Percentiles rank a stretch among this genome's conserved stretches.
phyloP scores from a whole-genome alignment of 2,888 invertebrate species.

The Elysia crispata region DNA sequence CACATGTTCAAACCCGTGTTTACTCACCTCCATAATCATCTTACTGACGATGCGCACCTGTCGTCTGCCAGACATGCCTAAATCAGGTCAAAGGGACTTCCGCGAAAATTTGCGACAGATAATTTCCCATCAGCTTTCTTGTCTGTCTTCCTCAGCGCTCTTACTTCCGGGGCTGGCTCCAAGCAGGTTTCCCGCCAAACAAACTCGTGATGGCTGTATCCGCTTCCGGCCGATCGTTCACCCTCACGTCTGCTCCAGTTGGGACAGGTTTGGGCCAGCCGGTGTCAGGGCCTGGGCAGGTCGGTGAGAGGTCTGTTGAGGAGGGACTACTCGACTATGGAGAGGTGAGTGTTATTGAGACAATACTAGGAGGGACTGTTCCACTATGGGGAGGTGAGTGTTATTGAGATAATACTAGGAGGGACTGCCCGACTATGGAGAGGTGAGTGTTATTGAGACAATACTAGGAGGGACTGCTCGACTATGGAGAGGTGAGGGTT shows the following conservation, averaged over 20 bases:
- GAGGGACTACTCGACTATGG: slow-evolving; percentile 46
- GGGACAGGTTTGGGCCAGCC: slow-evolving; percentile 76
- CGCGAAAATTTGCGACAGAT: too few relatives aligned
- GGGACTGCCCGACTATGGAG: not conserved
- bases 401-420: slow-evolving; percentile 3
- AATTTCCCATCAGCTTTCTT: too few relatives aligned
- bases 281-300: slow-evolving; percentile 33
- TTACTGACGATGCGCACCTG: too few relatives aligned
- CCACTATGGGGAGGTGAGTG: not conserved
- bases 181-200: slow-evolving; percentile 83
- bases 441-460: not conserved
- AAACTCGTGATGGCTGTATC: slow-evolving; percentile 85
- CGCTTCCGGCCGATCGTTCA: slow-evolving; percentile 84
- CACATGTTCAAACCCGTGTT: too few relatives aligned
- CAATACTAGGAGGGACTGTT: not conserved
- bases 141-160: slow-evolving; percentile 44
- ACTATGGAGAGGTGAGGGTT: slow-evolving; percentile 46
- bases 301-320: slow-evolving; percentile 27
- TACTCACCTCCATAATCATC: too few relatives aligned
- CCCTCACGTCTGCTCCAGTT: slow-evolving; percentile 82
- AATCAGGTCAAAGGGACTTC: too few relatives aligned
- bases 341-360: slow-evolving; percentile 36
- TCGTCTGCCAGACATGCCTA: too few relatives aligned
- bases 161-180: slow-evolving; percentile 53
- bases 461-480: slow-evolving; percentile 40